Evolutionary conservation across 2,113 vertebrate species (phyloP), one percentile per base, ranked within the genome.

Genomic region (Abramis brama): DNA sequence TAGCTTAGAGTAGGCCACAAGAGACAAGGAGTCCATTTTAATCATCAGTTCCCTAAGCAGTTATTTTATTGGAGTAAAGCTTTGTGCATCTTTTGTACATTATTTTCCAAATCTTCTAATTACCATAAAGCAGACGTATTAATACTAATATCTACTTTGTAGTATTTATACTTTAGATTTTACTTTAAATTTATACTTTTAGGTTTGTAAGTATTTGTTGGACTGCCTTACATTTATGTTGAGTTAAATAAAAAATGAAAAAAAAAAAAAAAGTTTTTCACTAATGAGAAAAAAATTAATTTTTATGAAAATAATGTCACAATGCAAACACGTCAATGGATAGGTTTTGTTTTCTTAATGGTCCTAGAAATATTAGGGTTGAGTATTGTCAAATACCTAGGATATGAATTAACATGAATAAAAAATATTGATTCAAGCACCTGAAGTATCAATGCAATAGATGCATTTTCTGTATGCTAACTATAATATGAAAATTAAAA

Each of bases 1-100:
- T 57, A 78, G 75, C 50, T 78, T 57, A 57, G 75, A 57, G 9
- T 47, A 27, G 25, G 11, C 11, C 73, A 78, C 75, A 57, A 33
- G 50, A 57, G 75, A 55, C 50, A 5, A 57, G 11, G 50, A 33
- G 27, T 52, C 5, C 50, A 78, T 75, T 74, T 74, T 47, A 74
- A 74, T 74, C 23, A 73, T 52, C 15, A 23, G 47, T 77, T 77
- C 17, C 27, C 27, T 78, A 19, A 78, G 23, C 25, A 55, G 25
- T 30, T 70, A 70, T 33, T 70, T 70, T 17, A 70, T 17, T 71
- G 33, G 15, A 71, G 6, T 30, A 64, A 71, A 71, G 68, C 30
- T 71, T 71, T 71, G 33, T 71, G 33, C 15, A 19, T n/a, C n/a
- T n/a, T n/a, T n/a, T n/a, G n/a, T n/a, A n/a, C 11, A 47, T 15